Percentiles rank a stretch among this genome's conserved stretches.
Conservation (phyloP, 1,140 invertebrate species). For the Tribolium castaneum region DNA sequence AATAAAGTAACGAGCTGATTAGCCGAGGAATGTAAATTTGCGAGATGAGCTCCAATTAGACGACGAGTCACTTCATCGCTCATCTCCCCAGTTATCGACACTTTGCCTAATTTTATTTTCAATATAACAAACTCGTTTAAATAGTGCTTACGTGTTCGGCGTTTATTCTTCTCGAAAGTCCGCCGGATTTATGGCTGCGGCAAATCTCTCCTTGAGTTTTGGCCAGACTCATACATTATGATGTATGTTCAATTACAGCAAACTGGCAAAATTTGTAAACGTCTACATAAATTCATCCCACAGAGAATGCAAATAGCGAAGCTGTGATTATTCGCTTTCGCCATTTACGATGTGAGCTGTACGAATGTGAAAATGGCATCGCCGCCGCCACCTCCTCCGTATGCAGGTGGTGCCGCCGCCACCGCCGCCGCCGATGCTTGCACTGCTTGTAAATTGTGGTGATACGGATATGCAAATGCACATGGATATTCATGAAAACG, state of each 20-base stretch:
- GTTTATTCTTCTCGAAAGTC: background rate
- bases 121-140: background rate
- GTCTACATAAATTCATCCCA: constrained; percentile 11
- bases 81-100: background rate
- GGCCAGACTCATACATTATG: background rate
- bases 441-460: constrained; percentile 50
- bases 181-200: background rate
- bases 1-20: background rate
- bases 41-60: background rate
- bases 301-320: constrained; percentile 19
- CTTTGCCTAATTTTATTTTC: background rate
- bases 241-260: constrained; percentile 1
- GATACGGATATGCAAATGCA: constrained; percentile 51
- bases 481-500: constrained; percentile 50
- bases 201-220: background rate
- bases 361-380: constrained; percentile 16
- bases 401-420: constrained; percentile 28
- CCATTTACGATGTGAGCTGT: background rate
- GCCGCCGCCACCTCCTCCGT: constrained; percentile 16
- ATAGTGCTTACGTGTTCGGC: background rate
- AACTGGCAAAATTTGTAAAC: constrained; percentile 4
- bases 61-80: background rate
- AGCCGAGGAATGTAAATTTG: background rate
- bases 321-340: constrained; percentile 18
- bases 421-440: constrained; percentile 12